Base-by-base conservation (phyloP, 2,113 vertebrate species). In the Brachyhypopomus gauderio region DNA sequence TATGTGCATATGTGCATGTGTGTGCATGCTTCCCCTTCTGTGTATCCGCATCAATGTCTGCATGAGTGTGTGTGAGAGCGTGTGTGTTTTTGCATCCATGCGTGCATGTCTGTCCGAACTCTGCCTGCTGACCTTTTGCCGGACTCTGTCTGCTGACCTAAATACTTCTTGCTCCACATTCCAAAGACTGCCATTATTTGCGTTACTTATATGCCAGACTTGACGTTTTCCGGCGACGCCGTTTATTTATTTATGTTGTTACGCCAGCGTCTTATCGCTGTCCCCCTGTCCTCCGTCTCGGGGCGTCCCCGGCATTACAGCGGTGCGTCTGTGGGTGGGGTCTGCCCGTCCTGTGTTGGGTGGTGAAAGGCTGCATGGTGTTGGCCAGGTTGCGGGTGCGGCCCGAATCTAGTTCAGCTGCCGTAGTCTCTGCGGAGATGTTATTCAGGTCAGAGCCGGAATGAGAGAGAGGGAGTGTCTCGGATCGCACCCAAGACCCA, bases 381-480 rank as follows among this genome's bases (percentile, higher is more conserved):
- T 48, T 22, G 77, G 67, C 36, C 25, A 34, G 76, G 71, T 59
- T 78, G 25, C 22, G 63, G 30, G 66, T 52, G 77, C 72, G 63
- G 41, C 75, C 76, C 84, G 86, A 89, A 90, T 90, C 89, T 91
- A 92, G 91, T 91, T 92, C 92, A 92, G 86, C 91, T 82, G 86
- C 77, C 72, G 73, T 86, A 79, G 86, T 89, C 90, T 88, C 85
- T 11, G 76, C 52, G 86, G 88, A 91, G 85, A 58, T 73, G 41
- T 87, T 89, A 91, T 91, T 86, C 86, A 91, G 91, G 91, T 91
- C 93, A 93, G 17, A 84, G 34, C 27, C 25, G 73, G 77, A 73
- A 8, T 9, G 45, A 81, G 2, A 77, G 4, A 72, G 3, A 76
- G 0, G 5, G 34, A 36, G 56, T 17, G 36, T 63, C 66, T 81